Percentiles rank a stretch among this genome's conserved stretches.
phyloP scores from a whole-genome alignment of 2,888 invertebrate species.

The Norana najaformis region DNA sequence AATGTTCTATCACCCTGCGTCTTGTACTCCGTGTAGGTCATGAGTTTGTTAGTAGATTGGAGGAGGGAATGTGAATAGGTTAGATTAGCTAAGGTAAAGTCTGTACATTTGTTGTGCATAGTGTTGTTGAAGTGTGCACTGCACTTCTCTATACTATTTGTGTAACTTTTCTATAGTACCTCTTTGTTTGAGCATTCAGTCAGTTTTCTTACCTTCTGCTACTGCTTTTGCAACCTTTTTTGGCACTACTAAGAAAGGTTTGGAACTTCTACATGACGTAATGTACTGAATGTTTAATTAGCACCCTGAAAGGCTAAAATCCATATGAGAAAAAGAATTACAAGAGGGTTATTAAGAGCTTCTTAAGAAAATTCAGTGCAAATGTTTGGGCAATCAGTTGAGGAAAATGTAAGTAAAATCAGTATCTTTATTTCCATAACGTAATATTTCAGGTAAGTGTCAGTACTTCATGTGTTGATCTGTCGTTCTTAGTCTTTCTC shows the following conservation, averaged over 20 bases:
- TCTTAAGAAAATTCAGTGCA: neutral
- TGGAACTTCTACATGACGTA: neutral
- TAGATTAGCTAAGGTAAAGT: neutral
- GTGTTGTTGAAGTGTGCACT: too few relatives aligned
- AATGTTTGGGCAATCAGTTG: neutral
- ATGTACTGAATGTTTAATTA: neutral
- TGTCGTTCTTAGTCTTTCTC: too few relatives aligned
- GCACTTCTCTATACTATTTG: neutral
- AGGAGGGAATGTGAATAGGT: neutral
- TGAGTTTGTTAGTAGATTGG: neutral
- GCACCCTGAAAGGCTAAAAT: neutral
- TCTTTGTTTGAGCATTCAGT: too few relatives aligned
- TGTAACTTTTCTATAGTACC: too few relatives aligned
- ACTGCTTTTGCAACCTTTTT: neutral
- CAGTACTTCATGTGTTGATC: too few relatives aligned
- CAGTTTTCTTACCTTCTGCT: neutral
- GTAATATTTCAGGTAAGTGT: neutral
- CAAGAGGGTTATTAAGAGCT: neutral
- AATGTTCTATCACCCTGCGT: slow-evolving; percentile 75
- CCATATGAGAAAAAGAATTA: neutral
- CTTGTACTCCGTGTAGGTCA: slow-evolving; percentile 74
- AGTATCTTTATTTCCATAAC: neutral
- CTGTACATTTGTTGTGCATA: neutral
- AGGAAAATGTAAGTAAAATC: neutral
- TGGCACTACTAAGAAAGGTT: neutral